Evolutionary conservation across 30 jellyfish, hydroid and myxozoan genomes (phyloP).

Genomic region (Aurelia coerulea): DNA sequence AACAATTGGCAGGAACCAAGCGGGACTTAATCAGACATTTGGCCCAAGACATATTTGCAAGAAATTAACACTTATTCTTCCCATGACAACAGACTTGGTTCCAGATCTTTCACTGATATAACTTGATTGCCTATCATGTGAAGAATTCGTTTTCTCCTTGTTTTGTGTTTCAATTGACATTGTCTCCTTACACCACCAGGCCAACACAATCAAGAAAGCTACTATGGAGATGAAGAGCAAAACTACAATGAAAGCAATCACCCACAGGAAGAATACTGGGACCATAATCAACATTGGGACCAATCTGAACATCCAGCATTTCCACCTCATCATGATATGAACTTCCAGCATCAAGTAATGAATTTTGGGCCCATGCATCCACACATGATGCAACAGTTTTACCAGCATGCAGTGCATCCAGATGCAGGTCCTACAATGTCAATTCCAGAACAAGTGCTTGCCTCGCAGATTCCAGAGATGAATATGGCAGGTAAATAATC

Average conservation of each 20-base stretch:
- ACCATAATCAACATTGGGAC: constrained; percentile 65
- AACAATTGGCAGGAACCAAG: too few species aligned
- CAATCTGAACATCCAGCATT: constrained; percentile 29
- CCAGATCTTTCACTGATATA: too few species aligned
- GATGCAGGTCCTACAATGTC: constrained; percentile 37
- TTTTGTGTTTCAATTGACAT: too few species aligned
- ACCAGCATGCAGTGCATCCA: constrained; percentile 31
- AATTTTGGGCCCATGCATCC: constrained; percentile 24
- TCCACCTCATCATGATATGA: constrained; percentile 46
- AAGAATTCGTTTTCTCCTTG: too few species aligned
- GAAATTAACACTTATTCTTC: too few species aligned
- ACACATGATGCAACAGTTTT: constrained; percentile 35
- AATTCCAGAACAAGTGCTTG: constrained; percentile 66
- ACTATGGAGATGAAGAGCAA: background rate
- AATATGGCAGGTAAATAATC: constrained; percentile 5
- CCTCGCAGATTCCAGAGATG: constrained; percentile 62
- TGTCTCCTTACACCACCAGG: too few species aligned
- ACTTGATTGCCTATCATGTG: too few species aligned
- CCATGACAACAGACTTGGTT: too few species aligned
- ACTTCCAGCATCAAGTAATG: constrained; percentile 31
- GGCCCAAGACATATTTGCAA: too few species aligned
- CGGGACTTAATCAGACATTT: too few species aligned
- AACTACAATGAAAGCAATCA: background rate
- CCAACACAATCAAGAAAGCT: background rate
- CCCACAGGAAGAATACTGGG: constrained; percentile 39